A percentile compares a stretch with the other conserved stretches of the same genome.
These are phyloP conservation scores for Misgurnus mizolepis DNA, from an alignment of 2,113 vertebrate genomes.

Conservation along the genomic window DNA sequence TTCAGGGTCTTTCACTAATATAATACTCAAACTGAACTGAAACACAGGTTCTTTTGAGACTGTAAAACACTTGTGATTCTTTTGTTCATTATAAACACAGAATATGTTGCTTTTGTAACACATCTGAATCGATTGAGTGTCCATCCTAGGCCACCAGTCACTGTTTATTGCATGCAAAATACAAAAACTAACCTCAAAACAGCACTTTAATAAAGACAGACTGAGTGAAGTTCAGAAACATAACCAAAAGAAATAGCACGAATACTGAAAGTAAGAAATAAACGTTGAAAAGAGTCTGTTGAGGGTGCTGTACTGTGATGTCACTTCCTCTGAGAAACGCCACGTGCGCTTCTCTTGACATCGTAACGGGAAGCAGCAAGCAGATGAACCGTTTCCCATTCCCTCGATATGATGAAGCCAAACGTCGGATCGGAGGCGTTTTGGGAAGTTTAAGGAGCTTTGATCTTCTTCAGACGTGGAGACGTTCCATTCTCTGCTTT, in stretches of 20 bases:
- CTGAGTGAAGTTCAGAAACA: slow-evolving; percentile 11
- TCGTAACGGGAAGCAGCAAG: slow-evolving; percentile 47
- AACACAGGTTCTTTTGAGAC: neutral
- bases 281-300: slow-evolving; percentile 53
- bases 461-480: slow-evolving; percentile 92
- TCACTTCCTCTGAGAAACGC: slow-evolving; percentile 40
- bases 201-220: slow-evolving; percentile 23
- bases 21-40: neutral
- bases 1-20: neutral
- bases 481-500: slow-evolving; percentile 93
- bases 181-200: slow-evolving; percentile 21
- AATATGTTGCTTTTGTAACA: neutral
- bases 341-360: slow-evolving; percentile 46
- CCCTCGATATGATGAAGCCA: slow-evolving; percentile 52
- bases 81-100: slow-evolving; percentile 27
- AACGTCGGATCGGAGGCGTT: slow-evolving; percentile 24
- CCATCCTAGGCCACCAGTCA: slow-evolving; percentile 51
- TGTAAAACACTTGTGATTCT: neutral
- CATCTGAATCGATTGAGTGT: slow-evolving; percentile 29
- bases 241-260: slow-evolving; percentile 31
- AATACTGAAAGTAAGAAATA: slow-evolving; percentile 59
- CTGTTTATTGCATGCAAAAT: slow-evolving; percentile 47
- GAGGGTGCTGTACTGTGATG: slow-evolving; percentile 18
- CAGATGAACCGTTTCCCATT: slow-evolving; percentile 40
- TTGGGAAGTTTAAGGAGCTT: slow-evolving; percentile 79